Evolutionary conservation across 2,797 vertebrate genomes (phyloP).

Genomic region (Benthosema pterotum): DNA sequence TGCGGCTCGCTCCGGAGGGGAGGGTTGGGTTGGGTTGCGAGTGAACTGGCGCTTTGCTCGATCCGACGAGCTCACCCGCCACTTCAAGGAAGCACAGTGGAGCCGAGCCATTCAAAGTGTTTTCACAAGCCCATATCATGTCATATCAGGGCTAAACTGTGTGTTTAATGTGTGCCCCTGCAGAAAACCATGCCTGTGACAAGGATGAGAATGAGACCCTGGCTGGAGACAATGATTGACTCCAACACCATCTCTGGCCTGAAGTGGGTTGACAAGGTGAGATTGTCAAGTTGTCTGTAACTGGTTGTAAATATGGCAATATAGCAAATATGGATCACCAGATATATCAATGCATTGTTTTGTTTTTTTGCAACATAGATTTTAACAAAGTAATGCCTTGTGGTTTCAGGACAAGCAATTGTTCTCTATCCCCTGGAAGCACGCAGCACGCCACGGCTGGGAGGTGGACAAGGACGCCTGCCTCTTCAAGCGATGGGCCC

Average conservation of each 20-base stretch:
- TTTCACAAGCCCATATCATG: not conserved
- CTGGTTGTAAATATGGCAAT: too few species aligned
- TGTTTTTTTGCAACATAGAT: too few species aligned
- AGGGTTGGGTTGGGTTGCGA: too few species aligned
- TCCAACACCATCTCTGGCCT: constrained; percentile 69
- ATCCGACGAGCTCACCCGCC: too few species aligned
- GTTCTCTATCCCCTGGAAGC: constrained; percentile 97
- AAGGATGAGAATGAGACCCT: constrained; percentile 83
- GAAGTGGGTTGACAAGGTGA: constrained; percentile 80
- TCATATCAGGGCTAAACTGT: not conserved
- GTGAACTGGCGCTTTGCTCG: too few species aligned
- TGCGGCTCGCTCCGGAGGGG: too few species aligned
- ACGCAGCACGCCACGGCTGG: constrained; percentile 96
- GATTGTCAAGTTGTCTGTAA: not conserved
- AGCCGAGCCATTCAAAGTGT: too few species aligned
- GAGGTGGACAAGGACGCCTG: constrained; percentile 92
- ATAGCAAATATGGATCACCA: too few species aligned
- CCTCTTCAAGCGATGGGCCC: constrained; percentile 93
- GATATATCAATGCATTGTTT: too few species aligned
- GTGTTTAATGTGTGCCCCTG: not conserved
- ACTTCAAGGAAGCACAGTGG: too few species aligned
- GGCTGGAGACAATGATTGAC: constrained; percentile 79
- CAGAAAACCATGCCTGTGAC: constrained; percentile 77
- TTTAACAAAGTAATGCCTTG: not conserved
- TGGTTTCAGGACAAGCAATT: constrained; percentile 83